These are phyloP conservation scores for Zaprionus ornatus DNA, from an alignment of 1,140 invertebrate species.

Conservation along the genomic window DNA sequence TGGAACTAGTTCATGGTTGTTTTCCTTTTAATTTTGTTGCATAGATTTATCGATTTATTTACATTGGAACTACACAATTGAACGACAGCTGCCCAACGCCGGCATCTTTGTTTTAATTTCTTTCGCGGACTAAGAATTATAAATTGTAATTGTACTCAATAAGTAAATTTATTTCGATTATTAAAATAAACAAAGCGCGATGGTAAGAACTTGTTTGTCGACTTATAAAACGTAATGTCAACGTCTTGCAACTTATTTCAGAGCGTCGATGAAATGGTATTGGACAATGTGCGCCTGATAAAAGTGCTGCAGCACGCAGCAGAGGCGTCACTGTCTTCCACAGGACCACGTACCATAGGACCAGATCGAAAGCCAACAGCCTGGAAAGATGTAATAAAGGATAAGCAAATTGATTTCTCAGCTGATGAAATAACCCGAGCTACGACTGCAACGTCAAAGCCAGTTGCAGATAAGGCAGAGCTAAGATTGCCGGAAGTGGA, in stretches of 20 bases:
- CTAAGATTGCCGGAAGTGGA: background rate
- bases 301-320: slow-evolving; percentile 54
- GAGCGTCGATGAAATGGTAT: slow-evolving; percentile 56
- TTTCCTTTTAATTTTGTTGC: background rate
- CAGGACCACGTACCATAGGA: slow-evolving; percentile 49
- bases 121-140: background rate
- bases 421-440: background rate
- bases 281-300: slow-evolving; percentile 21
- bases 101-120: background rate
- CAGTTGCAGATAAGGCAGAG: background rate
- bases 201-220: slow-evolving; percentile 13
- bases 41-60: background rate
- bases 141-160: background rate
- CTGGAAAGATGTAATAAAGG: background rate
- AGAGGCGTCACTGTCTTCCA: slow-evolving; percentile 41
- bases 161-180: background rate
- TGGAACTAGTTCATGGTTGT: no score
- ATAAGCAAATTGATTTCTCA: background rate
- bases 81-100: background rate
- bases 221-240: background rate
- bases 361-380: slow-evolving; percentile 38
- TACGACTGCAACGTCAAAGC: background rate
- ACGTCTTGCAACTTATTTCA: slow-evolving; percentile 15
- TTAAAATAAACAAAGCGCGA: background rate
- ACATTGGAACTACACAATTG: background rate